Evolutionary conservation across 64 coral and sea anemone genomes (phyloP).

Genomic region (Stichodactyla helianthus): DNA sequence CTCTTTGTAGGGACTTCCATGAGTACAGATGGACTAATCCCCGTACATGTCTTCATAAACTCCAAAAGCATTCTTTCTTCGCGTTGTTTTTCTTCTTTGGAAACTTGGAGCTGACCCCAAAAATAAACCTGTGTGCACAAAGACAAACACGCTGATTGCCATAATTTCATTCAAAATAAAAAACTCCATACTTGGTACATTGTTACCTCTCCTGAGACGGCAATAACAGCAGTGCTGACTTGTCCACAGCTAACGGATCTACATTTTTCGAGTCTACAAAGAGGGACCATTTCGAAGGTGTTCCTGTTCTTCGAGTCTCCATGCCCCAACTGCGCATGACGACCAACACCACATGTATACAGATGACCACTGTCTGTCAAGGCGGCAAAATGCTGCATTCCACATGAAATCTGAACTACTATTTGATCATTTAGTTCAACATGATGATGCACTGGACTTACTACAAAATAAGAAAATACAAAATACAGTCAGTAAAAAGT

Average conservation of each 20-base stretch:
- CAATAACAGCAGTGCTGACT: slow-evolving; percentile 46
- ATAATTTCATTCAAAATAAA: not conserved
- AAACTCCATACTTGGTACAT: not conserved
- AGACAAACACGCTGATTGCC: not conserved
- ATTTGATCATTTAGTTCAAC: slow-evolving; percentile 38
- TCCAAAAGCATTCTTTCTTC: slow-evolving; percentile 14
- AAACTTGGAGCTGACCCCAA: slow-evolving; percentile 72
- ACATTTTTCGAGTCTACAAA: slow-evolving; percentile 33
- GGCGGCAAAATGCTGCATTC: slow-evolving; percentile 45
- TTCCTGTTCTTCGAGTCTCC: slow-evolving; percentile 25
- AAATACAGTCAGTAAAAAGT: no score
- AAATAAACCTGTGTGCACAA: slow-evolving; percentile 64
- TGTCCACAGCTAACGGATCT: slow-evolving; percentile 58
- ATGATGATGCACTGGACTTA: slow-evolving; percentile 8
- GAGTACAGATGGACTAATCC: not conserved
- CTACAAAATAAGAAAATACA: not conserved
- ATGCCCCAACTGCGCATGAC: slow-evolving; percentile 52
- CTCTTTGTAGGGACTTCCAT: not conserved
- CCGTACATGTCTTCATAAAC: not conserved
- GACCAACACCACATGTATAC: slow-evolving; percentile 42
- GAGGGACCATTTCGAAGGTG: slow-evolving; percentile 46
- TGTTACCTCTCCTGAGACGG: slow-evolving; percentile 49
- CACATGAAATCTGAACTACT: slow-evolving; percentile 72
- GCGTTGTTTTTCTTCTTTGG: slow-evolving; percentile 42
- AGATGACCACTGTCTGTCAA: slow-evolving; percentile 48